Evolutionary conservation across 1,140 invertebrate genomes (phyloP).

Genomic region (Drosophila tsacasi): DNA sequence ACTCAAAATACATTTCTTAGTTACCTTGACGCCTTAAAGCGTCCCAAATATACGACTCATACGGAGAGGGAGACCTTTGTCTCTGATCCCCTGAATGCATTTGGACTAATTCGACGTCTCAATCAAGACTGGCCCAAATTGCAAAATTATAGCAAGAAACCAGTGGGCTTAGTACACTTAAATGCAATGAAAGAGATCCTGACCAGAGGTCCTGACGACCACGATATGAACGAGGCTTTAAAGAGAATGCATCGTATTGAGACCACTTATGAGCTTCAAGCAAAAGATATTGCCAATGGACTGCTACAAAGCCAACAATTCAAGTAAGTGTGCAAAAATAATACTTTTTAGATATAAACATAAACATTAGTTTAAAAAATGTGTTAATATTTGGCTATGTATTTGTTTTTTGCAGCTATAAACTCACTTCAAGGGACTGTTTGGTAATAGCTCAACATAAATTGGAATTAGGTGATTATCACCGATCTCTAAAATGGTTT

Average conservation of each 20-base stretch:
- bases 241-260: constrained; percentile 95
- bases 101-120: constrained; percentile 54
- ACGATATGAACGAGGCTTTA: constrained; percentile 96
- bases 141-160: constrained; percentile 32
- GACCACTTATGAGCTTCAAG: constrained; percentile 96
- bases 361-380: background rate
- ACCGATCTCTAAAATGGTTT: constrained; percentile 19
- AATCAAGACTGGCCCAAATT: constrained; percentile 57
- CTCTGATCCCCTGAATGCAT: constrained; percentile 62
- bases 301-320: constrained; percentile 93
- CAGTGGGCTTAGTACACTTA: constrained; percentile 13
- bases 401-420: background rate
- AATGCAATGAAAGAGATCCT: constrained; percentile 89
- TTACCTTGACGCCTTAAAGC: constrained; percentile 20
- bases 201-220: constrained; percentile 91
- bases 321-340: constrained; percentile 86
- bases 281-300: constrained; percentile 93
- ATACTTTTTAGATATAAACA: background rate
- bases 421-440: constrained; percentile 8
- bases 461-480: background rate
- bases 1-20: background rate
- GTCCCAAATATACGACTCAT: constrained; percentile 90
- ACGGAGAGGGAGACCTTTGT: constrained; percentile 86
- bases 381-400: too few species aligned
- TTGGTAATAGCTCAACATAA: constrained; percentile 29